These are phyloP conservation scores for Pseudococcus jackbeardsleyi DNA, from an alignment of 2,888 invertebrate species.

Conservation along the genomic window DNA sequence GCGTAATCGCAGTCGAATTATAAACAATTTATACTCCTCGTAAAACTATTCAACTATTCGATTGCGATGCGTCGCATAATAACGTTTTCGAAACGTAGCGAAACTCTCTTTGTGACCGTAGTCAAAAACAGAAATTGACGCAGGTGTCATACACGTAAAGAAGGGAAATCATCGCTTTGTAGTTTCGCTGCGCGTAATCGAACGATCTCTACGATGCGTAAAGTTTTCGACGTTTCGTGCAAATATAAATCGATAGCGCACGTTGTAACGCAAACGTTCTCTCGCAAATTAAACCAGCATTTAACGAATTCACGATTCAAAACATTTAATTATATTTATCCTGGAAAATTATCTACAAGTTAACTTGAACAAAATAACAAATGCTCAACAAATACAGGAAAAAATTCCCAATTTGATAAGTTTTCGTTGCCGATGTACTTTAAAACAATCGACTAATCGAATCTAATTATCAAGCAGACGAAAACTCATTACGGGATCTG, in stretches of 20 bases:
- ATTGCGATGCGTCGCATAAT: conserved; percentile 59
- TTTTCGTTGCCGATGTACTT: background rate
- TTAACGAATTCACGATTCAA: conserved; percentile 64
- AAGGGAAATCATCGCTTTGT: conserved; percentile 57
- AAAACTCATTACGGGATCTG: background rate
- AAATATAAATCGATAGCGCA: conserved; percentile 61
- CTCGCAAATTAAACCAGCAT: conserved; percentile 63
- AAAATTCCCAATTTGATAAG: background rate
- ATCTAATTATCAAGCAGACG: background rate
- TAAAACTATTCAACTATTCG: conserved; percentile 60
- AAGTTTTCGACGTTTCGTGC: conserved; percentile 61
- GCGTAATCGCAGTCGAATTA: conserved; percentile 62
- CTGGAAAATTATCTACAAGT: conserved; percentile 65
- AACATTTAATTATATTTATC: conserved; percentile 64
- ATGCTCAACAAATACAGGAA: background rate
- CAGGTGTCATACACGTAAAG: conserved; percentile 62
- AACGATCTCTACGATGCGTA: conserved; percentile 63
- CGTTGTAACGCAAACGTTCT: conserved; percentile 63
- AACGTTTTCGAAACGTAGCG: conserved; percentile 62
- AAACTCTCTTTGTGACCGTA: conserved; percentile 59
- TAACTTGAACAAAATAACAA: conserved; percentile 60
- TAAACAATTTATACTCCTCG: conserved; percentile 57
- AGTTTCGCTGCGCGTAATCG: conserved; percentile 64
- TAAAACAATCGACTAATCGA: background rate
- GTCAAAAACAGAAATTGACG: conserved; percentile 63